These are phyloP conservation scores for Ferrisia virgata DNA, from an alignment of 2,888 invertebrate genomes.

Conservation along the genomic window DNA sequence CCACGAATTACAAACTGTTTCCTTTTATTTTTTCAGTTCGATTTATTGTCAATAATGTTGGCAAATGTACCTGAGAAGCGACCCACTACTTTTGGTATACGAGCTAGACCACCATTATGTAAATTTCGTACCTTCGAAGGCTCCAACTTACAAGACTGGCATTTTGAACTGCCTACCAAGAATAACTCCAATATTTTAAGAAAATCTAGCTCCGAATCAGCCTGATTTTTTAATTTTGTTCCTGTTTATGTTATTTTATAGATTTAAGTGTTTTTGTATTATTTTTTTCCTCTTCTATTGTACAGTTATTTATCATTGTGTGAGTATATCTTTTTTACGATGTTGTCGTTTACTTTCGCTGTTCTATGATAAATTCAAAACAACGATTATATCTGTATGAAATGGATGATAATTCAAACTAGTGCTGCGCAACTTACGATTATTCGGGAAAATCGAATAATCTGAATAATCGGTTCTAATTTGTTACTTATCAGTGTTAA, in stretches of 20 bases:
- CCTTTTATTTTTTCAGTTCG: slow-evolving; percentile 60
- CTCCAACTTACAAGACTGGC: slow-evolving; percentile 47
- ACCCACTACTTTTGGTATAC: slow-evolving; percentile 72
- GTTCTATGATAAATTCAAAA: too few species aligned
- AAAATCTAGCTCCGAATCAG: slow-evolving; percentile 28
- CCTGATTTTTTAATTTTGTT: slow-evolving; percentile 4
- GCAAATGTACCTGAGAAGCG: slow-evolving; percentile 68
- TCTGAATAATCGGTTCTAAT: not conserved
- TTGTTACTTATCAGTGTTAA: not conserved
- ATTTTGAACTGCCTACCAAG: slow-evolving; percentile 50
- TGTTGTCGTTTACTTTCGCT: not conserved
- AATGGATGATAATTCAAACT: too few species aligned
- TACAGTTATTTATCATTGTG: not conserved
- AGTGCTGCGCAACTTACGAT: too few species aligned
- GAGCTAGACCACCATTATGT: slow-evolving; percentile 60
- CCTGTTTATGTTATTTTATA: not conserved
- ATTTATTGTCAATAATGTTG: slow-evolving; percentile 73
- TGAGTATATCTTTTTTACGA: not conserved
- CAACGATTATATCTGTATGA: too few species aligned
- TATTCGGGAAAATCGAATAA: too few species aligned
- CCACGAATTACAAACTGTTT: not conserved
- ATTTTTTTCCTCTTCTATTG: not conserved
- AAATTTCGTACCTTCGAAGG: not conserved
- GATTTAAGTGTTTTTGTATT: not conserved
- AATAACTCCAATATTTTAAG: slow-evolving; percentile 41